These are phyloP conservation scores for Nestor notabilis DNA, from an alignment of 2,113 vertebrate species.

Conservation along the genomic window DNA sequence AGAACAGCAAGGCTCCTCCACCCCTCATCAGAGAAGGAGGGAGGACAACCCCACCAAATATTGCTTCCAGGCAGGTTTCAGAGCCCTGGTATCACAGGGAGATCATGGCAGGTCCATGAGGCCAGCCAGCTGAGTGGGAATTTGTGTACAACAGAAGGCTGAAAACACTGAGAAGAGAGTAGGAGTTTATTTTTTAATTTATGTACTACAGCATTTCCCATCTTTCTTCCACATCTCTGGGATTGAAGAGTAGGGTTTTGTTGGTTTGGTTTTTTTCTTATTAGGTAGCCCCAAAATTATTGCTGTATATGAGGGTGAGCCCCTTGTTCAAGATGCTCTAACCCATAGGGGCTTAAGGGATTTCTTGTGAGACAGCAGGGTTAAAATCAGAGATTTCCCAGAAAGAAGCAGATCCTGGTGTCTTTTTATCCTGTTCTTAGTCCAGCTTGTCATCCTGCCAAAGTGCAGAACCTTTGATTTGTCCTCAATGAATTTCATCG, in stretches of 20 bases:
- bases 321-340: background rate
- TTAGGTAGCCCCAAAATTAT: background rate
- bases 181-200: background rate
- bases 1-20: background rate
- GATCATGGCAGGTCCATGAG: background rate
- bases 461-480: background rate
- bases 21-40: background rate
- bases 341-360: background rate
- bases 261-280: background rate
- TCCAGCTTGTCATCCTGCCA: background rate
- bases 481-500: background rate
- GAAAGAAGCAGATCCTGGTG: background rate
- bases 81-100: background rate
- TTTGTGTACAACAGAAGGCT: background rate
- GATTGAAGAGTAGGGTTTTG: background rate
- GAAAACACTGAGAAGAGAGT: background rate
- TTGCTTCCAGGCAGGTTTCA: background rate
- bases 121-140: background rate
- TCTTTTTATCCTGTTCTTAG: background rate
- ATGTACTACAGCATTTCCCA: background rate
- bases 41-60: background rate
- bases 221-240: background rate
- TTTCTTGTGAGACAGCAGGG: background rate
- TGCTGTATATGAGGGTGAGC: background rate
- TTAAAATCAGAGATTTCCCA: background rate